Evolutionary conservation across 2,113 vertebrate species (phyloP).

Genomic region (Oxygymnocypris stewartii): DNA sequence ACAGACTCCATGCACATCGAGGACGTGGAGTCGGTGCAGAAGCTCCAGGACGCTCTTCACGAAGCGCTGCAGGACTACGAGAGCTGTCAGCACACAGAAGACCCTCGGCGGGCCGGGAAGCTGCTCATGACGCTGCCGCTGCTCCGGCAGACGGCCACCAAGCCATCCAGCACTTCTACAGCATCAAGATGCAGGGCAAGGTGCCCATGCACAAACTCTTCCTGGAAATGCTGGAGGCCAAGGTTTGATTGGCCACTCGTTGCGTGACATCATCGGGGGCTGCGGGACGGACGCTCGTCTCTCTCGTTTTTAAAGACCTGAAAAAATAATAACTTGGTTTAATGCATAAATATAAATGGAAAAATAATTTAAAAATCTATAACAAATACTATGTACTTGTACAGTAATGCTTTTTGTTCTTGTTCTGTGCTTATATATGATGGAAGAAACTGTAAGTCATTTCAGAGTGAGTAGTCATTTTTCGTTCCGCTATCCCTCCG

Average conservation of each 20-base stretch:
- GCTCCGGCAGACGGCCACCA: conserved; percentile 92
- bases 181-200: conserved; percentile 96
- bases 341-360: conserved; percentile 81
- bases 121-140: conserved; percentile 97
- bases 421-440: conserved; percentile 74
- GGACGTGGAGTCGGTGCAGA: conserved; percentile 94
- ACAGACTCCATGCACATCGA: conserved; percentile 97
- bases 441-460: conserved; percentile 60
- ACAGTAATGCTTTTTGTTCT: conserved; percentile 77
- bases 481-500: conserved; percentile 43
- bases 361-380: conserved; percentile 83
- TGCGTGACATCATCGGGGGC: conserved; percentile 39
- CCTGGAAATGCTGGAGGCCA: conserved; percentile 99
- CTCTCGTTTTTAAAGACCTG: conserved; percentile 63
- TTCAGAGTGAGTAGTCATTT: conserved; percentile 27
- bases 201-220: conserved; percentile 99
- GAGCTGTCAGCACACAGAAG: conserved; percentile 90
- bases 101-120: conserved; percentile 93
- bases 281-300: conserved; percentile 61
- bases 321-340: conserved; percentile 65
- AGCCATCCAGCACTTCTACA: conserved; percentile 98
- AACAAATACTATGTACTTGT: conserved; percentile 84
- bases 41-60: conserved; percentile 94
- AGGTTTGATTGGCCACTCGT: conserved; percentile 81
- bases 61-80: conserved; percentile 99